Base-by-base conservation (phyloP, 2,888 invertebrate species). In the Teleogryllus oceanicus region DNA sequence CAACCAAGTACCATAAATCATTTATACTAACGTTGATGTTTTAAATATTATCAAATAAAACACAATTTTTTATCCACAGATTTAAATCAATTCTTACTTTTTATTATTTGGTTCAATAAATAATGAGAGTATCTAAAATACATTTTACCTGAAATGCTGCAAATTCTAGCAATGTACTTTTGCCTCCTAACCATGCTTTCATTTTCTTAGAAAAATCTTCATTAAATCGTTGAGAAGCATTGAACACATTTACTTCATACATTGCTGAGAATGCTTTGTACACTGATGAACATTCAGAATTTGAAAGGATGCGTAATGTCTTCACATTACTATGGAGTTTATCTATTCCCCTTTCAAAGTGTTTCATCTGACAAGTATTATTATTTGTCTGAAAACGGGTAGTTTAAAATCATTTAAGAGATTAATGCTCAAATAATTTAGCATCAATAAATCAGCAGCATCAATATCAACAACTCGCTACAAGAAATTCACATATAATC, bases 201-300 rank as follows among this genome's bases (percentile, higher is more conserved):
- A 82, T 74, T 78, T 76, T 79, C 5, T 74, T 74, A 12, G 74
- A 50, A 77, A 82, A 82, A 8, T 74, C 12, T 24, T n/a, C 50
- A 8, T 80, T 77, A 62, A 81, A 77, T 3, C 74, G 74, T 13
- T 78, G 51, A 13, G 50, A 50, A 20, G 80, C 81, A 76, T 80
- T 62, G 74, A 80, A 77, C 12, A 79, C 78, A 78, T 80, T 77
- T 18, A 82, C 78, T 74, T 62, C 51, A 76, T 80, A 82, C 74
- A 82, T 82, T 49, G 77, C 76, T 13, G 81, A 81, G 76, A 81
- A 82, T 74, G 81, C 81, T 74, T 79, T 80, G 80, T 80, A 81
- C 20, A 82, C 20, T 20, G 81, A 80, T 79, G 81, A 81, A 74
- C 82, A 82, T 78, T 80, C 80, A 62, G n/a, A n/a, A 8, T 62